Base-by-base conservation (phyloP, 2,888 invertebrate genomes). In the Liodrosophila aerea region DNA sequence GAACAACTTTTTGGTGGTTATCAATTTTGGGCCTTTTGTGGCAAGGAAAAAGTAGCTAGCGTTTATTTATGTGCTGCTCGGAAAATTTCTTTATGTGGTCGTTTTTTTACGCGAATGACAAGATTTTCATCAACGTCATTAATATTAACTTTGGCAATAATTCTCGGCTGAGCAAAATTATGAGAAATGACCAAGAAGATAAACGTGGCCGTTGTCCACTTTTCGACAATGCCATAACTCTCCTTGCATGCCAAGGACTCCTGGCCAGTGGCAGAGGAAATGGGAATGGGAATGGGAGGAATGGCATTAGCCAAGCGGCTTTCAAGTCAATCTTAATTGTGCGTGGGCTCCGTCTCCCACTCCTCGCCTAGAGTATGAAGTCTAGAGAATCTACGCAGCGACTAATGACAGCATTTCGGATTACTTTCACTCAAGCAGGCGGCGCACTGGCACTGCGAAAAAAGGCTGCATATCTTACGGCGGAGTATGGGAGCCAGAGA, bases 121-220 rank as follows among this genome's bases (percentile, higher is more conserved):
- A 81, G 86, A 85, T 85, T 85, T 86, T 85, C 84, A 85, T 85
- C 86, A 85, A 83, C 86, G 83, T 85, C 86, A 82, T 86, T 85
- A 86, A 85, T 85, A 85, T 80, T 77, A 85, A 85, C 85, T 85
- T 85, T 86, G 73, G 85, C 73, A 81, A 85, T 86, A 85, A 86
- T 84, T 86, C 85, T 84, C 78, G 66, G 77, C 78, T 77, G 46
- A 67, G 63, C 59, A 80, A 83, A 86, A 85, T 86, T 84, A 82
- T 85, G 85, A 86, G 83, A 82, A 82, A 86, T 86, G 83, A 76
- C 78, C 68, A 44, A 74, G 64, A 50, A 76, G 86, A 84, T 86
- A 85, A 77, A 64, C 63, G 69, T 46, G 12, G 36, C n/a, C 37
- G 18, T 64, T 62, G 74, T 72, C 77, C 77, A 74, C 81, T 76